Conservation (phyloP, 2,797 vertebrate genomes). For the Urophycis tenuis region DNA sequence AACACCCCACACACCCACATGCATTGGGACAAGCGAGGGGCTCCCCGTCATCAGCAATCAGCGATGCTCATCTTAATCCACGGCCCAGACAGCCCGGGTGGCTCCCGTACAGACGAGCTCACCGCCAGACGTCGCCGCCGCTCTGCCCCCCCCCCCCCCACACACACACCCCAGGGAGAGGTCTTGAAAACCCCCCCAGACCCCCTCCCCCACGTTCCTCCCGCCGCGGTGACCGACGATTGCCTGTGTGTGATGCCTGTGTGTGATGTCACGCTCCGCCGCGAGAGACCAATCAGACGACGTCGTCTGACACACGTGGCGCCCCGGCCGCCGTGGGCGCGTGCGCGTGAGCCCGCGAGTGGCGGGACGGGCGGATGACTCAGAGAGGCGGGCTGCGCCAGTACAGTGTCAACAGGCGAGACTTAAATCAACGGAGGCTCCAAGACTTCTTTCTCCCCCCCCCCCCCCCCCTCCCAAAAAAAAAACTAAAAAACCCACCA, state of each 20-base stretch:
- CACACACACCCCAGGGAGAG: too few relatives aligned
- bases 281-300: slow-evolving; percentile 5
- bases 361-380: slow-evolving; percentile 42
- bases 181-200: too few relatives aligned
- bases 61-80: slow-evolving; percentile 47
- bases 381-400: slow-evolving; percentile 50
- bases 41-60: slow-evolving; percentile 48
- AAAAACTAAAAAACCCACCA: slow-evolving; percentile 58
- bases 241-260: background rate
- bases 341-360: slow-evolving; percentile 19
- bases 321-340: background rate
- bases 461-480: slow-evolving; percentile 40
- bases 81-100: slow-evolving; percentile 43
- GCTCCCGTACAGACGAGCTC: slow-evolving; percentile 29
- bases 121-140: slow-evolving; percentile 31
- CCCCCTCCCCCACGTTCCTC: background rate
- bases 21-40: slow-evolving; percentile 44
- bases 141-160: too few relatives aligned
- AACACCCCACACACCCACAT: background rate
- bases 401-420: slow-evolving; percentile 58
- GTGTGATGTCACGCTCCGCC: background rate
- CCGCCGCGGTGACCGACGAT: background rate
- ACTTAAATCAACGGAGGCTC: slow-evolving; percentile 58
- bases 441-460: too few relatives aligned
- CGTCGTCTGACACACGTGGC: background rate